Conservation (phyloP, 2,888 invertebrate species). For the Diaperis boleti region DNA sequence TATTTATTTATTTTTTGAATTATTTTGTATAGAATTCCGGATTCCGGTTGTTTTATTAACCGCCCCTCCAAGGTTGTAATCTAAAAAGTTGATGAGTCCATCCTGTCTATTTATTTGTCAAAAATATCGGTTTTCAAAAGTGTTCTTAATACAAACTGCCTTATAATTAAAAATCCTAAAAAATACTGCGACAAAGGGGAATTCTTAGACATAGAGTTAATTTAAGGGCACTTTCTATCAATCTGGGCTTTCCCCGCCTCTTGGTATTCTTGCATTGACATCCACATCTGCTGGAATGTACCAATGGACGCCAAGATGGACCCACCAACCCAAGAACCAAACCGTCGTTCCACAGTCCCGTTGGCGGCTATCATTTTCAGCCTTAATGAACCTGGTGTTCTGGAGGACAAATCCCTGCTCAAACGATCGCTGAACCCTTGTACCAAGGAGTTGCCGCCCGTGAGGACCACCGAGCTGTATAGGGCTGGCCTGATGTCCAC, state of each 20-base stretch:
- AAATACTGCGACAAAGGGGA: slow-evolving; percentile 38
- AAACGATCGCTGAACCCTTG: slow-evolving; percentile 96
- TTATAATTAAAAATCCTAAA: slow-evolving; percentile 34
- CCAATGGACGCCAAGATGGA: slow-evolving; percentile 98
- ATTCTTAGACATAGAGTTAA: slow-evolving; percentile 22
- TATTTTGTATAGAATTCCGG: too few species aligned
- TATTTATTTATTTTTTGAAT: slow-evolving; percentile 28
- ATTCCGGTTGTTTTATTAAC: slow-evolving; percentile 22
- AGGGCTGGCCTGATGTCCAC: slow-evolving; percentile 96
- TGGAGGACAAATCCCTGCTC: slow-evolving; percentile 85
- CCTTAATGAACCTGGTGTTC: slow-evolving; percentile 93
- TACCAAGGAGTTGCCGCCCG: slow-evolving; percentile 93
- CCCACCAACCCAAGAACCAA: slow-evolving; percentile 98
- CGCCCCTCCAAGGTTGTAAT: too few species aligned
- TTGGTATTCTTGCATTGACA: slow-evolving; percentile 98
- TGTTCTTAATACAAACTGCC: slow-evolving; percentile 37
- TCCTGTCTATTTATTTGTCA: background rate
- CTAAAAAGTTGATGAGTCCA: too few species aligned
- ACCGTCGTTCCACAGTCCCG: slow-evolving; percentile 90
- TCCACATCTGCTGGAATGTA: slow-evolving; percentile 99
- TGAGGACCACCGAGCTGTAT: slow-evolving; percentile 95
- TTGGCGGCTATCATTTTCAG: slow-evolving; percentile 94
- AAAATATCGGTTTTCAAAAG: slow-evolving; percentile 2
- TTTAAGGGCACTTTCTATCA: slow-evolving; percentile 92
- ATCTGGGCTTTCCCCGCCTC: slow-evolving; percentile 97